A percentile compares a stretch with the other conserved stretches of the same genome.
These are phyloP conservation scores for Tortrix viridana DNA, from an alignment of 2,888 invertebrate species.

Conservation along the genomic window DNA sequence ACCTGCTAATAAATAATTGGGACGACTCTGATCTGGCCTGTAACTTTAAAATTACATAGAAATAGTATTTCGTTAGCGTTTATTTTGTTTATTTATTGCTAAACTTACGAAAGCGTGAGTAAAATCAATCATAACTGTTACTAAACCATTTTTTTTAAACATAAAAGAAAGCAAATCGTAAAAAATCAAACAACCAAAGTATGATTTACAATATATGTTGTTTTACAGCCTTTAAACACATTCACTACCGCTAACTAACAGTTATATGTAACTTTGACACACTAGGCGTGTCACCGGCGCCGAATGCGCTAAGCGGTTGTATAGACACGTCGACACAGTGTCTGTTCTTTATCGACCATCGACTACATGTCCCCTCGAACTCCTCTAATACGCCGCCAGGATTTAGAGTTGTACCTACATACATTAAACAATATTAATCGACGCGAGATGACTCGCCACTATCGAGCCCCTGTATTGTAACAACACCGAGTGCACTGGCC, in stretches of 20 bases:
- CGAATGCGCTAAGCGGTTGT: conserved; percentile 14
- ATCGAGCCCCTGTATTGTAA: conserved; percentile 63
- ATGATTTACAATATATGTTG: conserved; percentile 11
- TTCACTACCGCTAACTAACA: too few species aligned
- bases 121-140: conserved; percentile 29
- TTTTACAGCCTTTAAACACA: neutral
- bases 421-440: conserved; percentile 81
- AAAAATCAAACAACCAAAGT: conserved; percentile 20
- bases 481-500: conserved; percentile 53
- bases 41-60: conserved; percentile 9
- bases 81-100: conserved; percentile 16
- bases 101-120: conserved; percentile 28
- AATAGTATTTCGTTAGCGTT: conserved; percentile 7
- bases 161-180: conserved; percentile 9
- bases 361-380: conserved; percentile 54
- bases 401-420: conserved; percentile 59
- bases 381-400: conserved; percentile 70
- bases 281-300: too few species aligned
- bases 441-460: conserved; percentile 71
- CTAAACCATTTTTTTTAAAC: neutral
- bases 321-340: conserved; percentile 28
- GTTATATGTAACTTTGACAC: too few species aligned
- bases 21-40: conserved; percentile 4
- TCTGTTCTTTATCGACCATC: conserved; percentile 34
- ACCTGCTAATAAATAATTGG: conserved; percentile 28